These are phyloP conservation scores for Leucopternis melanops DNA, from an alignment of 2,113 vertebrate species.

Conservation along the genomic window DNA sequence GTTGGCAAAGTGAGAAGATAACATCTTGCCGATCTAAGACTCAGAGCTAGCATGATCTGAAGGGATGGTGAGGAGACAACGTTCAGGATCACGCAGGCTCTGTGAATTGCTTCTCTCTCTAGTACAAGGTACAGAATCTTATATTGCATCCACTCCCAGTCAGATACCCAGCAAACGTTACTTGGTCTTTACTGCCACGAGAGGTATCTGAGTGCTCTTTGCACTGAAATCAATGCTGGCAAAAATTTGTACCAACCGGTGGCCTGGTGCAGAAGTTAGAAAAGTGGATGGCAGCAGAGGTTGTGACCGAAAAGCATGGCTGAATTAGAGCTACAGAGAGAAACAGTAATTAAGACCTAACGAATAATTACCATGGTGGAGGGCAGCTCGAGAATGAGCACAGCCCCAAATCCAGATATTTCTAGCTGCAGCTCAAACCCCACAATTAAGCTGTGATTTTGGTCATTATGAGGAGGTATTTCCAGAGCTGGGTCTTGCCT, in stretches of 20 bases:
- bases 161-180: background rate
- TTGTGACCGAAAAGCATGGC: background rate
- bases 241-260: background rate
- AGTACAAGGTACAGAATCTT: background rate
- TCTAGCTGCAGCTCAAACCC: slow-evolving; percentile 41
- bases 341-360: slow-evolving; percentile 32
- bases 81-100: background rate
- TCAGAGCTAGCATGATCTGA: background rate
- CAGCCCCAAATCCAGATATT: slow-evolving; percentile 38
- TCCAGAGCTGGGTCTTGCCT: slow-evolving; percentile 16
- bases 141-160: background rate
- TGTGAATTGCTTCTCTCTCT: background rate
- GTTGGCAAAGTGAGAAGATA: background rate
- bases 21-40: background rate
- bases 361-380: background rate
- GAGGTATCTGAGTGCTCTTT: background rate
- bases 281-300: background rate
- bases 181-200: background rate
- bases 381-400: background rate
- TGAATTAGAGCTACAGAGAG: background rate
- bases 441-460: slow-evolving; percentile 54
- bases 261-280: background rate
- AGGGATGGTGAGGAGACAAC: background rate
- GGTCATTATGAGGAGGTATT: slow-evolving; percentile 28
- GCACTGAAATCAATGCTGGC: background rate